Base-by-base conservation (phyloP, 2,888 invertebrate genomes). In the Panopea generosa region DNA sequence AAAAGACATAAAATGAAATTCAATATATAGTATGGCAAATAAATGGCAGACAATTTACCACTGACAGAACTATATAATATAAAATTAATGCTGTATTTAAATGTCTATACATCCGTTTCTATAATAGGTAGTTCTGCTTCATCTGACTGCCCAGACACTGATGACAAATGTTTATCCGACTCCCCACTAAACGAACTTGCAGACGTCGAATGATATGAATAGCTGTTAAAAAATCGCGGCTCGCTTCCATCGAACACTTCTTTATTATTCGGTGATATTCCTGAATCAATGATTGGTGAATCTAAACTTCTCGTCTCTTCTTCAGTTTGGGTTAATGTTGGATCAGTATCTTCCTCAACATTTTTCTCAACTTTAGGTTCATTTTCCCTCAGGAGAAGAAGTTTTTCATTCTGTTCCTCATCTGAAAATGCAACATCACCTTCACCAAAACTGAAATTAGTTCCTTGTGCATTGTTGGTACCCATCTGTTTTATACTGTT, bases 81-180 rank as follows among this genome's bases (percentile, higher is more conserved):
- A n/a, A n/a, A n/a, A n/a, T n/a, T n/a, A n/a, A n/a, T n/a, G n/a
- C n/a, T n/a, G n/a, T n/a, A n/a, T n/a, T n/a, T n/a, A n/a, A n/a
- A n/a, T n/a, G n/a, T 20, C 16, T 45, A 87, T 9, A 87, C 87
- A 80, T 87, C 86, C 14, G 85, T 86, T 67, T 87, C 86, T 26
- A 79, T 69, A 38, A 86, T 60, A 3, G 83, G 84, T 16, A 82
- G 79, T 24, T 87, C 85, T 2, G 77, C 70, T 7, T 83, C 84
- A 52, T 86, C 85, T 11, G 87, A 87, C 52, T 84, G 84, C 9
- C 71, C 75, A 2, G 79, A 79, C 7, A 83, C 76, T 1, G 83
- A 81, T 4, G 82, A 82, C 26, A 82, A 63, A 20, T 78, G 71
- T 22, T 76, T 72, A 33, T 83, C 83, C 3, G 82, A 84, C 27